Percentiles rank a stretch among this genome's conserved stretches.
Conservation (phyloP, 2,113 vertebrate species). For the Fukomys damarensis region DNA sequence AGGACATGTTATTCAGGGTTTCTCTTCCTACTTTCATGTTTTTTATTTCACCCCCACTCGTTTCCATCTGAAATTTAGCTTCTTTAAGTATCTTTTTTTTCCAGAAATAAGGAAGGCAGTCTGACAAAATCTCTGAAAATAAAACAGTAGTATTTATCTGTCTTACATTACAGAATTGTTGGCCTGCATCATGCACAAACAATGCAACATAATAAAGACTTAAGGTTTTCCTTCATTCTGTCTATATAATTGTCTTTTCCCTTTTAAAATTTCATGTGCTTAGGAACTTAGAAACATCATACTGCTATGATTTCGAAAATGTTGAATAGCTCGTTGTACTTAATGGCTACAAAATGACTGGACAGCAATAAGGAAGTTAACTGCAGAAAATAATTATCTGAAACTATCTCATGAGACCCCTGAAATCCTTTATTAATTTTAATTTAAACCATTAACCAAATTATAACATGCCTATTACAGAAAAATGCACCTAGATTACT, state of each 20-base stretch:
- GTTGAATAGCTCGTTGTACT: not conserved
- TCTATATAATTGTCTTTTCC: not conserved
- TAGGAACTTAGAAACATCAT: not conserved
- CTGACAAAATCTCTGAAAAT: slow-evolving; percentile 38
- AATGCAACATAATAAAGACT: not conserved
- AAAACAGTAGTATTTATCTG: not conserved
- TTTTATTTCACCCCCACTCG: not conserved
- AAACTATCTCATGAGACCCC: slow-evolving; percentile 23
- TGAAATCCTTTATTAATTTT: not conserved
- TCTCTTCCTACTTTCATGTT: not conserved
- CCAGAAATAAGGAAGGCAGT: not conserved
- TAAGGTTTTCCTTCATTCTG: not conserved
- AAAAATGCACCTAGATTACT: not conserved
- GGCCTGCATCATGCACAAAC: not conserved
- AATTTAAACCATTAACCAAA: slow-evolving; percentile 37
- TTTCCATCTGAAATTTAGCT: slow-evolving; percentile 6
- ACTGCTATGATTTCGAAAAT: not conserved
- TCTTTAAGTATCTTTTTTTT: not conserved
- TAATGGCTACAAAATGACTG: slow-evolving; percentile 19
- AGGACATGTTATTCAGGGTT: not conserved
- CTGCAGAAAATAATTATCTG: not conserved
- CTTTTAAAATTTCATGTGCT: not conserved
- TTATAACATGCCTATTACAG: not conserved
- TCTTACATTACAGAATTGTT: not conserved
- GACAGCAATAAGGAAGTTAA: slow-evolving; percentile 10